These are phyloP conservation scores for Tragelaphus imberbis DNA, from an alignment of 2,113 vertebrate genomes.

Conservation along the genomic window DNA sequence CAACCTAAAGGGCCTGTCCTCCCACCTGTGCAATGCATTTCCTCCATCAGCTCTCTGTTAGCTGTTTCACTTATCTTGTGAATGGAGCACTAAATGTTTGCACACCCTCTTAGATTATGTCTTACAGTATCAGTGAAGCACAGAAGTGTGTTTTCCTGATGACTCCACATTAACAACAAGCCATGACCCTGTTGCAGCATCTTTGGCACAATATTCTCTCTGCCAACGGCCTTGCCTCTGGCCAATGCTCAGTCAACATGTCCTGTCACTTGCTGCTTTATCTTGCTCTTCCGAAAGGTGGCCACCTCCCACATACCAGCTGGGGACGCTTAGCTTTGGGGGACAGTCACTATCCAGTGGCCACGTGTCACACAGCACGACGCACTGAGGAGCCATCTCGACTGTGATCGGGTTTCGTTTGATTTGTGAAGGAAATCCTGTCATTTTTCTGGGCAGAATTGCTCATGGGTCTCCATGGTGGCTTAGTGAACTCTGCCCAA, in stretches of 20 bases:
- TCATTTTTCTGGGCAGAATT: neutral
- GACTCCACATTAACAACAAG: conserved; percentile 71
- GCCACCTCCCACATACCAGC: neutral
- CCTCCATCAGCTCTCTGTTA: neutral
- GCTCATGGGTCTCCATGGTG: neutral
- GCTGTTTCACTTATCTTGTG: neutral
- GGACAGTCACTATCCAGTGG: neutral
- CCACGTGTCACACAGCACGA: neutral
- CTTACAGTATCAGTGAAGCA: conserved; percentile 71
- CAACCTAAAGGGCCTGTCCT: neutral
- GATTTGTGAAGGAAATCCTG: neutral
- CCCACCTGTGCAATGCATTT: neutral
- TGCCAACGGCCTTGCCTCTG: conserved; percentile 2
- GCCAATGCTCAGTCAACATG: neutral
- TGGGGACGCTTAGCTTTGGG: neutral
- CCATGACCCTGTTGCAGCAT: conserved; percentile 61
- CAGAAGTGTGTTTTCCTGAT: conserved; percentile 76
- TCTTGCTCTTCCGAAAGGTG: neutral
- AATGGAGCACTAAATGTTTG: conserved; percentile 37
- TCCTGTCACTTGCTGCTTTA: neutral
- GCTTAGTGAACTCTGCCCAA: neutral
- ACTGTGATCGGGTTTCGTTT: neutral
- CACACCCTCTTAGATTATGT: conserved; percentile 47
- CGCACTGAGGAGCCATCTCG: fast-evolving
- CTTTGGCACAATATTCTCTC: conserved; percentile 64